These are phyloP conservation scores for Xiphydria camelus DNA, from an alignment of 2,888 invertebrate species.

Conservation along the genomic window DNA sequence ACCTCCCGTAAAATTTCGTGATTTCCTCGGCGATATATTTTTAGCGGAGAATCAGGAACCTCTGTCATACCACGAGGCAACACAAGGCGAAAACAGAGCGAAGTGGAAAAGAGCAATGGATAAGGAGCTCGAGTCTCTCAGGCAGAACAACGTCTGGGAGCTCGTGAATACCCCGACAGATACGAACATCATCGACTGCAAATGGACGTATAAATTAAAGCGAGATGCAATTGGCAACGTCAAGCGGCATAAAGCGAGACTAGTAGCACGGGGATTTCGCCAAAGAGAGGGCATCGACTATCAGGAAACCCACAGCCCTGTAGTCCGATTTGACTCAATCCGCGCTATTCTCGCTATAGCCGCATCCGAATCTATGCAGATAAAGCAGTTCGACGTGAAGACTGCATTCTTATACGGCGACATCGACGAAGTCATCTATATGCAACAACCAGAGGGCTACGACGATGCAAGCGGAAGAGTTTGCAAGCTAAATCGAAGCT, in stretches of 20 bases:
- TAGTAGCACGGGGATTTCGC: conserved; percentile 33
- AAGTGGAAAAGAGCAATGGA: conserved; percentile 8
- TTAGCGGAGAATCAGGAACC: not conserved
- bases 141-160: conserved; percentile 12
- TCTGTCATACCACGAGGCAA: not conserved
- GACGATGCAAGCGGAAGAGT: conserved; percentile 34
- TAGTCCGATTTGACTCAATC: conserved; percentile 34
- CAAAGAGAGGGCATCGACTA: conserved; percentile 35
- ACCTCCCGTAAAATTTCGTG: no score
- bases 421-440: conserved; percentile 39
- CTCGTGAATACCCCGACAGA: not conserved
- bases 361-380: conserved; percentile 23
- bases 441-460: conserved; percentile 45
- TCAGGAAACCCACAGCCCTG: conserved; percentile 41
- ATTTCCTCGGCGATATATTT: not conserved
- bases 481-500: conserved; percentile 39
- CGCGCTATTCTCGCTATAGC: conserved; percentile 31
- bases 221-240: conserved; percentile 23
- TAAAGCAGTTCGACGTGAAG: conserved; percentile 39
- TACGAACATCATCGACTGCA: not conserved
- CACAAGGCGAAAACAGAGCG: no score
- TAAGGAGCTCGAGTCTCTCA: conserved; percentile 18
- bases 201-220: conserved; percentile 13
- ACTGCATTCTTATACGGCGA: conserved; percentile 42
- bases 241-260: conserved; percentile 35